phyloP scores from a whole-genome alignment of 1,140 invertebrate genomes.

The Andricus grossulariae region DNA sequence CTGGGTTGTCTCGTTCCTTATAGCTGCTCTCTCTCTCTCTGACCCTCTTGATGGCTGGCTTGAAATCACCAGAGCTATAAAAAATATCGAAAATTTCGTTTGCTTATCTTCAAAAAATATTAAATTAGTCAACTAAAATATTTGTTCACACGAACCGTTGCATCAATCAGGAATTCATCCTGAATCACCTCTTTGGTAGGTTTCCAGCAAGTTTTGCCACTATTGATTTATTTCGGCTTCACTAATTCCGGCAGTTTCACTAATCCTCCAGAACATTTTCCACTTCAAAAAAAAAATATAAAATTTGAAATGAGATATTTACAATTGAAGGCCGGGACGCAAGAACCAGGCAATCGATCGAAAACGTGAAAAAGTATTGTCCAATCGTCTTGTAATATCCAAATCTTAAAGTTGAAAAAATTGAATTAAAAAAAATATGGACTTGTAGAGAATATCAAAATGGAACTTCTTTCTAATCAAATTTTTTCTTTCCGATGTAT shows the following conservation, averaged over 20 bases:
- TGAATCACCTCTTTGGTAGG: not conserved
- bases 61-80: not conserved
- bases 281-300: not conserved
- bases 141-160: not conserved
- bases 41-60: not conserved
- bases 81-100: not conserved
- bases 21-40: not conserved
- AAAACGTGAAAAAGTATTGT: too few species aligned
- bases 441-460: too few species aligned
- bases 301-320: not conserved
- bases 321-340: too few species aligned
- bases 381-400: too few species aligned
- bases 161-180: not conserved
- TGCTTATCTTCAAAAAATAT: not conserved
- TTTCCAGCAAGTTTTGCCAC: not conserved
- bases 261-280: not conserved
- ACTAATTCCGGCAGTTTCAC: not conserved
- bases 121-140: not conserved
- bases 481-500: too few species aligned
- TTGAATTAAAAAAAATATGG: too few species aligned
- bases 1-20: not conserved
- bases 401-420: too few species aligned
- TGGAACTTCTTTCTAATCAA: too few species aligned
- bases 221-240: not conserved
- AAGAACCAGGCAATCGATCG: too few species aligned